A percentile compares a stretch with the other conserved stretches of the same genome.
phyloP scores from a whole-genome alignment of 1,140 invertebrate genomes.

The Drosophila prosaltans region DNA sequence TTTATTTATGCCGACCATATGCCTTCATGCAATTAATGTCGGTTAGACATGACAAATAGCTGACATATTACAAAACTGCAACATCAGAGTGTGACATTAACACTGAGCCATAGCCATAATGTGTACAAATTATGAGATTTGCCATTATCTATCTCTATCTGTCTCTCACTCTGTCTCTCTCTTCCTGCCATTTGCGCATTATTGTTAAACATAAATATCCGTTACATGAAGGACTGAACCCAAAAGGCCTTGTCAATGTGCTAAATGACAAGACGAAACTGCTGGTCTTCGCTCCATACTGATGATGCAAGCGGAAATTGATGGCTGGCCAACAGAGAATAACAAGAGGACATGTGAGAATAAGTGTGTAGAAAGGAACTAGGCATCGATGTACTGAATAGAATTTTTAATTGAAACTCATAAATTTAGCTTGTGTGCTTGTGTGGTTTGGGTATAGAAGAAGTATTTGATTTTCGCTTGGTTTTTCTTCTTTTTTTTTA shows the following conservation, averaged over 20 bases:
- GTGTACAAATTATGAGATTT: slow-evolving; percentile 63
- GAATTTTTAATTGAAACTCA: slow-evolving; percentile 80
- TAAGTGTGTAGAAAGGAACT: too few relatives aligned
- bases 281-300: too few relatives aligned
- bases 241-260: background rate
- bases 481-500: background rate
- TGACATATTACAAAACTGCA: slow-evolving; percentile 63
- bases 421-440: slow-evolving; percentile 56
- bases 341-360: slow-evolving; percentile 3
- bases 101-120: slow-evolving; percentile 45
- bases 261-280: background rate
- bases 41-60: slow-evolving; percentile 63
- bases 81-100: slow-evolving; percentile 61
- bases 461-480: too few relatives aligned
- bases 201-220: slow-evolving; percentile 78
- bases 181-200: slow-evolving; percentile 55
- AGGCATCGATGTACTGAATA: slow-evolving; percentile 7
- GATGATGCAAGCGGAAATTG: slow-evolving; percentile 41
- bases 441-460: background rate
- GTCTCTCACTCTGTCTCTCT: background rate
- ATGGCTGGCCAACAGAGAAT: slow-evolving; percentile 24
- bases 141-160: background rate
- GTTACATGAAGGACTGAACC: slow-evolving; percentile 37
- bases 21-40: slow-evolving; percentile 17
- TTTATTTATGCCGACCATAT: background rate